Evolutionary conservation across 2,888 invertebrate species (phyloP).

Genomic region (Alviniconcha strummeri): DNA sequence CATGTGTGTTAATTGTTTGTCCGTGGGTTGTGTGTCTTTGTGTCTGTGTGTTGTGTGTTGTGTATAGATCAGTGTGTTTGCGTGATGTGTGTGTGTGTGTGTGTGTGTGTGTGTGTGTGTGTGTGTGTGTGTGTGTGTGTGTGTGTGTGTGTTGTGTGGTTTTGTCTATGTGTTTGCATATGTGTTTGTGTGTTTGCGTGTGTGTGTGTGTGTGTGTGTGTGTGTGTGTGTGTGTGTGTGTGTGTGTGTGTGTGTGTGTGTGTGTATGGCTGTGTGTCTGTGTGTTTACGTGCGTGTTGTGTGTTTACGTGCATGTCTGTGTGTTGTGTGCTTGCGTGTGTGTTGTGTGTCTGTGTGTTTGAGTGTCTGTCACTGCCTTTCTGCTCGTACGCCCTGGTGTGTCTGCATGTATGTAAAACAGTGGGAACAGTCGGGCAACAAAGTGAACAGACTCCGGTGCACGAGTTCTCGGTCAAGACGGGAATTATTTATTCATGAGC

Average conservation of each 20-base stretch:
- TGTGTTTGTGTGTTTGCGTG: neutral
- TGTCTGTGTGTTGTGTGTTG: neutral
- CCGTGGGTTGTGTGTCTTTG: too few species aligned
- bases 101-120: neutral
- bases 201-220: neutral
- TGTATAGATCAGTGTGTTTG: neutral
- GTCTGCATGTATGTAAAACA: too few species aligned
- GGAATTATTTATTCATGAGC: too few species aligned
- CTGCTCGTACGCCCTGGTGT: too few species aligned
- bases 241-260: neutral
- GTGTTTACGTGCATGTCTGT: neutral
- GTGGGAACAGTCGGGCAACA: too few species aligned
- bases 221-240: slow-evolving; percentile 2
- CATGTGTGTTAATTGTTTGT: too few species aligned
- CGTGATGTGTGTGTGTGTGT: neutral
- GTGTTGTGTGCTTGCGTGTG: neutral
- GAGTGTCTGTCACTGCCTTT: too few species aligned
- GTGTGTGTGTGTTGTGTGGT: neutral
- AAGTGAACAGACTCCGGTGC: too few species aligned
- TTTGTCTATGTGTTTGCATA: neutral
- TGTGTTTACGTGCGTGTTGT: neutral
- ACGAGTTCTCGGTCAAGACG: too few species aligned
- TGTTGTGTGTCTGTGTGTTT: too few species aligned
- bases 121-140: neutral
- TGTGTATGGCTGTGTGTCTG: neutral